phyloP scores from a whole-genome alignment of 2,113 vertebrate genomes.

The Scortum barcoo region DNA sequence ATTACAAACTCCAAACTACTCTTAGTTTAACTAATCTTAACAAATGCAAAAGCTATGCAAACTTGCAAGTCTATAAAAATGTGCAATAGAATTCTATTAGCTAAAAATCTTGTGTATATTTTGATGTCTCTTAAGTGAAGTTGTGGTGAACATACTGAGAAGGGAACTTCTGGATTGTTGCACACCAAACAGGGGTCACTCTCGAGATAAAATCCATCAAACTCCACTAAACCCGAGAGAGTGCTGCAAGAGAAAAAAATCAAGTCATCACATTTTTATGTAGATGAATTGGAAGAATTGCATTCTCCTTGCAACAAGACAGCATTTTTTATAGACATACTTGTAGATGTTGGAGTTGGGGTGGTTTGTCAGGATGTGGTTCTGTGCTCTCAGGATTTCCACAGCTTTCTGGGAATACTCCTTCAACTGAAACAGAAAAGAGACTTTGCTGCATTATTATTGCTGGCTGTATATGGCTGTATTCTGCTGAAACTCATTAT shows the following conservation, averaged over 20 bases:
- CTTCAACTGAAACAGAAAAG: constrained; percentile 87
- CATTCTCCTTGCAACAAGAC: not conserved
- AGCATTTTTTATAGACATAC: constrained; percentile 82
- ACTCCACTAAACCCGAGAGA: constrained; percentile 96
- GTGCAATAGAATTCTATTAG: not conserved
- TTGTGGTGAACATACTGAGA: constrained; percentile 90
- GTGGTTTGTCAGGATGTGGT: constrained; percentile 98
- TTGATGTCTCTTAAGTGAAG: not conserved
- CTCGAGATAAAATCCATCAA: constrained; percentile 97
- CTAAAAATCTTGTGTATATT: not conserved
- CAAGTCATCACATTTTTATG: not conserved
- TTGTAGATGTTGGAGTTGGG: constrained; percentile 99
- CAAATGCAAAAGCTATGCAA: not conserved
- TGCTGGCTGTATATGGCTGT: not conserved
- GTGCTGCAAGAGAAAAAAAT: constrained; percentile 84
- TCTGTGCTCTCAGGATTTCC: constrained; percentile 96
- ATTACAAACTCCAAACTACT: not conserved
- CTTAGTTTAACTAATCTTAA: not conserved
- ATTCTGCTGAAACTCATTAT: not conserved
- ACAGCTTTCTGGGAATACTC: constrained; percentile 98
- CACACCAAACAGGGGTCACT: constrained; percentile 98
- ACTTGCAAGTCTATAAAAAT: not conserved
- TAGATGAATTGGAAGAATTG: not conserved
- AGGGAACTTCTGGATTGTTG: constrained; percentile 98
- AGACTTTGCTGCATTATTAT: not conserved